Base-by-base conservation (phyloP, 2,113 vertebrate species). In the Spea bombifrons region DNA sequence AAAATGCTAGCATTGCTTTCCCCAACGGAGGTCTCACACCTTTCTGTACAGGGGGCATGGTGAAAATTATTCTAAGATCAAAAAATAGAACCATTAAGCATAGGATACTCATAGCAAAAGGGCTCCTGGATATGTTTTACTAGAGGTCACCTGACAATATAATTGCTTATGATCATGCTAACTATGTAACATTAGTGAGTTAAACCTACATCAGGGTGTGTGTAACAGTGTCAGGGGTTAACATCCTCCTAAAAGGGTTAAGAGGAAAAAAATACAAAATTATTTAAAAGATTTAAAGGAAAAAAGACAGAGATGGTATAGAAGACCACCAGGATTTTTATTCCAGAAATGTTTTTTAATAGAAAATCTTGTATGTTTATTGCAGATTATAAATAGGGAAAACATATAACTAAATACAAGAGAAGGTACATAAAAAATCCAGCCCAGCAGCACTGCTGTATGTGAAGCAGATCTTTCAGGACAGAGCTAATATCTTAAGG, bases 401-500 rank as follows among this genome's bases (percentile, higher is more conserved):
- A 88, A 87, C 15, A 59, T 59, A 59, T 59, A 86, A 88, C 84
- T 82, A 88, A 86, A 89, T 90, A 89, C 90, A 91, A 92, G 91
- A 90, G 86, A 86, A 88, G 82, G 87, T 84, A 85, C 84, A 83
- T 68, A 76, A 70, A 85, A 83, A 71, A 72, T 87, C 87, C 86
- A 90, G 89, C 88, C 89, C 73, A 78, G 93, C 92, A 92, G 88
- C 83, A 86, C 87, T 91, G 87, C 89, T 93, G 71, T 47, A 59
- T 91, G 88, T 88, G 86, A 85, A 90, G 86, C 87, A 88, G 91
- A 93, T 92, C 93, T 90, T 85, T 87, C 91, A 92, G 92, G 90
- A 88, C 92, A 91, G 90, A 92, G 92, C 88, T 86, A 88, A 77
- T 86, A 94, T 91, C 96, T 97, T 98, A 97, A 92, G 92, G 92